These are phyloP conservation scores for Drosophila tripunctata DNA, from an alignment of 2,888 invertebrate species.

Conservation along the genomic window DNA sequence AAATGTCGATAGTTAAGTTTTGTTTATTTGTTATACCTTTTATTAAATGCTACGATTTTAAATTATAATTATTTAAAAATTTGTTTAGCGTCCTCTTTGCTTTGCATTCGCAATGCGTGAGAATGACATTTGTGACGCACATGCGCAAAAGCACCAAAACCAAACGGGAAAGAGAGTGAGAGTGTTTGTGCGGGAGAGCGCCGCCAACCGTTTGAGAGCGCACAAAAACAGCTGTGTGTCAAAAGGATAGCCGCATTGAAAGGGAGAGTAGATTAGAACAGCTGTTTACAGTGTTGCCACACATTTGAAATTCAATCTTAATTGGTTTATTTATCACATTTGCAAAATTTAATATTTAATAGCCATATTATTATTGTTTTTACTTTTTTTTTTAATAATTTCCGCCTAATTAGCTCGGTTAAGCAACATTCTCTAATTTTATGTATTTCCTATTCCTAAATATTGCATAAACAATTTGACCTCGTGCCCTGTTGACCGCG, in stretches of 20 bases:
- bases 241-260: slow-evolving; percentile 12
- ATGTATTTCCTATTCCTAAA: slow-evolving; percentile 65
- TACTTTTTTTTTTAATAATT: slow-evolving; percentile 34
- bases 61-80: slow-evolving; percentile 19
- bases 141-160: not conserved
- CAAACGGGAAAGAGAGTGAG: not conserved
- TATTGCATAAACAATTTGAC: slow-evolving; percentile 48
- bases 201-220: slow-evolving; percentile 17
- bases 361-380: slow-evolving; percentile 1
- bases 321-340: not conserved
- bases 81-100: slow-evolving; percentile 26
- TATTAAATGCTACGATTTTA: slow-evolving; percentile 1
- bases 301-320: not conserved
- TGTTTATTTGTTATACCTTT: slow-evolving; percentile 1
- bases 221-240: slow-evolving; percentile 23
- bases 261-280: slow-evolving; percentile 29
- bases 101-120: slow-evolving; percentile 14
- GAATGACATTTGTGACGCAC: slow-evolving; percentile 46
- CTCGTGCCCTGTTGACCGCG: slow-evolving; percentile 80
- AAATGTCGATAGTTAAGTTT: slow-evolving; percentile 4
- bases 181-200: not conserved
- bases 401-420: slow-evolving; percentile 44
- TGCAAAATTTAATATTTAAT: slow-evolving; percentile 15
- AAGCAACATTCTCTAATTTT: slow-evolving; percentile 50
- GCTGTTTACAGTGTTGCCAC: slow-evolving; percentile 55